A percentile compares a stretch with the other conserved stretches of the same genome.
These are phyloP conservation scores for Pagrus major DNA, from an alignment of 2,113 vertebrate genomes.

Conservation along the genomic window DNA sequence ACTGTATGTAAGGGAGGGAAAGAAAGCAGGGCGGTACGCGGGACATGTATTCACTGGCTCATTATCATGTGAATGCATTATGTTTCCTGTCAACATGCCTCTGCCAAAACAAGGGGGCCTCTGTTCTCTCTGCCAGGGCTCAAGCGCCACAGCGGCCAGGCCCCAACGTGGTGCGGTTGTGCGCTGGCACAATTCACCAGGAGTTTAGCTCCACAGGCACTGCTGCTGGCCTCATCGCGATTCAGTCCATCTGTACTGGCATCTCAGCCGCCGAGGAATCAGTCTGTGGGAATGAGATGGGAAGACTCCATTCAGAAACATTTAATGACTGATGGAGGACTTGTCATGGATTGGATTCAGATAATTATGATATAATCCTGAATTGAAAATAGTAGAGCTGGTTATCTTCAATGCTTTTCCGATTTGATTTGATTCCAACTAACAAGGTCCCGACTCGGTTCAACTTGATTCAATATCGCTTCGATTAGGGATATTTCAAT, in stretches of 20 bases:
- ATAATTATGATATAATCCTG: not conserved
- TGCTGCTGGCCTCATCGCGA: conserved; percentile 62
- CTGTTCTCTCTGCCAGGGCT: conserved; percentile 78
- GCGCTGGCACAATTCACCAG: conserved; percentile 64
- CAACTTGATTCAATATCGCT: too few species aligned
- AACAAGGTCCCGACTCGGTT: too few species aligned
- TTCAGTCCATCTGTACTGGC: conserved; percentile 68
- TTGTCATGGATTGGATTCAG: not conserved
- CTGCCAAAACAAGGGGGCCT: conserved; percentile 81
- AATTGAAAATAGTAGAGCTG: too few species aligned
- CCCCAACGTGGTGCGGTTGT: conserved; percentile 60
- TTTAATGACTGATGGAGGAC: not conserved
- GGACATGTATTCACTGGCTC: conserved; percentile 58
- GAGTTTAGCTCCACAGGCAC: conserved; percentile 65
- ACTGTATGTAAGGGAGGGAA: conserved; percentile 31
- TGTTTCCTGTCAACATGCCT: conserved; percentile 74
- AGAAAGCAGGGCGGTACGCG: conserved; percentile 19
- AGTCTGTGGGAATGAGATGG: conserved; percentile 43
- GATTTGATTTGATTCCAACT: too few species aligned
- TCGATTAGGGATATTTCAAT: too few species aligned
- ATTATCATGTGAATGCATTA: conserved; percentile 85
- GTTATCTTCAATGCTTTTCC: too few species aligned
- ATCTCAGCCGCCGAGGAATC: conserved; percentile 44
- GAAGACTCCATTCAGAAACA: conserved; percentile 49
- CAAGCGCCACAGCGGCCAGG: conserved; percentile 49